Percentiles rank a stretch among this genome's conserved stretches.
Evolutionary conservation across 1,140 invertebrate genomes (phyloP).

Genomic region (Nylanderia fulva): DNA sequence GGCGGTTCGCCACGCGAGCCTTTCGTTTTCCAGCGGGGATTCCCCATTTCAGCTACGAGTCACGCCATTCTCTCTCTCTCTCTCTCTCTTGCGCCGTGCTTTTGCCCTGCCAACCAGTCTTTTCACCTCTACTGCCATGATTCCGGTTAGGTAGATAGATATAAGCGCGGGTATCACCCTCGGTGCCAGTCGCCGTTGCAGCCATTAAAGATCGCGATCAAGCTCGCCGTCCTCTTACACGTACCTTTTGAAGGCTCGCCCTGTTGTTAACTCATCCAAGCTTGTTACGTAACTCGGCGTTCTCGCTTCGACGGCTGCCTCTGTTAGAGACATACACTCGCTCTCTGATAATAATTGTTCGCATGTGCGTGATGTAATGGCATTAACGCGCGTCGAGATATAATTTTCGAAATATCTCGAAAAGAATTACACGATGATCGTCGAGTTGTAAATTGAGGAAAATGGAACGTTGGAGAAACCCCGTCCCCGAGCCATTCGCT

Average conservation of each 20-base stretch:
- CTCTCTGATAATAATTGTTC: neutral
- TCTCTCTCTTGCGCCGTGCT: conserved; percentile 31
- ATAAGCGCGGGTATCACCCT: conserved; percentile 79
- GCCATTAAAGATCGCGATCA: conserved; percentile 76
- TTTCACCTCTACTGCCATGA: conserved; percentile 69
- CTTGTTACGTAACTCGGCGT: neutral
- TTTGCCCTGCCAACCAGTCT: conserved; percentile 67
- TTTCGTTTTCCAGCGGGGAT: conserved; percentile 78
- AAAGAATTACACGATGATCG: neutral
- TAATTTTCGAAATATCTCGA: neutral
- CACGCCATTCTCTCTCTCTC: conserved; percentile 73
- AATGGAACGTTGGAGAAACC: neutral
- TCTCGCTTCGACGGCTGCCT: neutral
- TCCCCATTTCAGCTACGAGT: conserved; percentile 75
- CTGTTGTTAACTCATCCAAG: neutral
- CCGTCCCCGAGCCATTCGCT: conserved; percentile 63
- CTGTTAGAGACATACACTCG: neutral
- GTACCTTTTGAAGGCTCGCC: conserved; percentile 6
- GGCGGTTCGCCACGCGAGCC: conserved; percentile 84
- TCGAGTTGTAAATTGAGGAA: neutral
- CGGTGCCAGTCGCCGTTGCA: conserved; percentile 82
- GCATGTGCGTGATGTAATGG: too few species aligned
- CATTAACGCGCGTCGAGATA: neutral
- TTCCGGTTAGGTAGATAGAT: conserved; percentile 51
- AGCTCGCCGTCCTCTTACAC: neutral